phyloP scores from a whole-genome alignment of 2,888 invertebrate species.

The Belgica antarctica region DNA sequence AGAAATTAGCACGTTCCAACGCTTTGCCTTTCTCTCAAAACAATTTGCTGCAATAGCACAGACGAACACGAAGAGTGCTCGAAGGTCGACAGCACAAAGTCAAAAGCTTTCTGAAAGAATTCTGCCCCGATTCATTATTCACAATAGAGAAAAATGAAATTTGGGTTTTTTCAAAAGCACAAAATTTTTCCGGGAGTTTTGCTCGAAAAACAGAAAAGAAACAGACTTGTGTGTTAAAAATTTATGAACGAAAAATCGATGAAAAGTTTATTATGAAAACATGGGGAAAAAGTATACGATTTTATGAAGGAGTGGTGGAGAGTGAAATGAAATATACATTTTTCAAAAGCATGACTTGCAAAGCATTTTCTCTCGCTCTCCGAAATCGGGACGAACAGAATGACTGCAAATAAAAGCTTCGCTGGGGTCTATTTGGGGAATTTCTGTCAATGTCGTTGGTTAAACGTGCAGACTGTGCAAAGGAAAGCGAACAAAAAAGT shows the following conservation, averaged over 20 bases:
- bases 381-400: not conserved
- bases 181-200: conserved; percentile 5
- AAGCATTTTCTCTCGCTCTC: conserved; percentile 4
- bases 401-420: not conserved
- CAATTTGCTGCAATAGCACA: not conserved
- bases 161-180: conserved; percentile 6
- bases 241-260: conserved; percentile 16
- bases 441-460: not conserved
- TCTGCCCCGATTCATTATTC: conserved; percentile 4
- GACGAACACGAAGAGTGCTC: not conserved
- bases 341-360: conserved; percentile 12
- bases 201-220: not conserved
- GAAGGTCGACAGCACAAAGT: not conserved
- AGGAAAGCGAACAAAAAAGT: no score
- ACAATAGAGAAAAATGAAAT: not conserved
- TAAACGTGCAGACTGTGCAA: no score
- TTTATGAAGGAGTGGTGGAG: not conserved
- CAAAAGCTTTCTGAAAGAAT: not conserved
- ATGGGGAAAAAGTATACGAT: conserved; percentile 4
- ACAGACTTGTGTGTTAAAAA: conserved; percentile 4
- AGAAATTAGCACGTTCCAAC: not conserved
- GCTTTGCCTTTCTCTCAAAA: not conserved
- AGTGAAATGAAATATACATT: not conserved
- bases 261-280: conserved; percentile 12
- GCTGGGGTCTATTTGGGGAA: not conserved